Conservation (phyloP, 2,113 vertebrate species). For the Mohoua ochrocephala region DNA sequence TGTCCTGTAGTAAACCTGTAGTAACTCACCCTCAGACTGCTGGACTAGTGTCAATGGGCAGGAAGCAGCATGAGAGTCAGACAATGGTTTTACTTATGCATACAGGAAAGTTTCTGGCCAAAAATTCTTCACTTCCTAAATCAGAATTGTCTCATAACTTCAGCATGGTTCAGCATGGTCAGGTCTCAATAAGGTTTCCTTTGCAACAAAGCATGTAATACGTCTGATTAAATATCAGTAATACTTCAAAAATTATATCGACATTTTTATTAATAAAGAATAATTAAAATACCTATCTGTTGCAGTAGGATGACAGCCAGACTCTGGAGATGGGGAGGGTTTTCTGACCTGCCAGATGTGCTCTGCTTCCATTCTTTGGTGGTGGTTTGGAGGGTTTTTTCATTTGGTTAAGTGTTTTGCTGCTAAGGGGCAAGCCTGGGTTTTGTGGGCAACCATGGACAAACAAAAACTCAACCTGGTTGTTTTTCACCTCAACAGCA, state of each 20-base stretch:
- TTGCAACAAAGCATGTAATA: neutral
- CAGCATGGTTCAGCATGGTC: accelerated
- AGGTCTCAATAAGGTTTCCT: neutral
- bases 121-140: neutral
- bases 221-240: neutral
- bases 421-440: neutral
- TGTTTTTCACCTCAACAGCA: neutral
- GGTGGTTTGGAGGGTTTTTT: neutral
- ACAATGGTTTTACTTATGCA: neutral
- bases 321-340: neutral
- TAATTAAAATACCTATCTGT: neutral
- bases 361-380: neutral
- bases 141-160: neutral
- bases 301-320: neutral
- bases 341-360: neutral
- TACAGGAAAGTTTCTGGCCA: neutral
- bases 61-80: neutral
- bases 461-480: neutral
- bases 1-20: neutral
- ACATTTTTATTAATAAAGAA: neutral
- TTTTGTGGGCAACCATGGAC: neutral
- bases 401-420: neutral
- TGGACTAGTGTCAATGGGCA: neutral
- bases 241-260: neutral
- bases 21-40: neutral